A percentile compares a stretch with the other conserved stretches of the same genome.
These are phyloP conservation scores for Antedon mediterranea DNA, from an alignment of 53 echinoderm and acorn worm genomes.

Conservation along the genomic window DNA sequence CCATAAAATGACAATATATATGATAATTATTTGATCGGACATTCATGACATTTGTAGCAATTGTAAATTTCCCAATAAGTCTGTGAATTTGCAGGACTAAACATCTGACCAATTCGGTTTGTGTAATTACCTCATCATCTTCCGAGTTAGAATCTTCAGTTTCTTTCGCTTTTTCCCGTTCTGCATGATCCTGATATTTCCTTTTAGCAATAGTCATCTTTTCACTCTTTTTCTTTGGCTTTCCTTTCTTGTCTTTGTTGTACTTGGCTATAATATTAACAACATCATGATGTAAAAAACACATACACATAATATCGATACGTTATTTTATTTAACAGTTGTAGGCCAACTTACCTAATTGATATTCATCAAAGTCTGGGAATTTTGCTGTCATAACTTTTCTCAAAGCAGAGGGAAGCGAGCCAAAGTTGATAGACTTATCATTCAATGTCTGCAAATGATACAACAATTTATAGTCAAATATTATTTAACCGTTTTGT, in stretches of 20 bases:
- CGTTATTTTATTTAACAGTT: too few relatives aligned
- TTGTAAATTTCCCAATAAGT: too few relatives aligned
- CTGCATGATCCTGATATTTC: slow-evolving; percentile 17
- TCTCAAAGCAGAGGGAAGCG: slow-evolving; percentile 58
- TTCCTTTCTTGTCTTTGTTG: slow-evolving; percentile 59
- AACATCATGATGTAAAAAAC: too few relatives aligned
- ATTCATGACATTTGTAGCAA: too few relatives aligned
- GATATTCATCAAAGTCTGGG: slow-evolving; percentile 91
- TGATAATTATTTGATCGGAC: too few relatives aligned
- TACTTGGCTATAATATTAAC: slow-evolving; percentile 47
- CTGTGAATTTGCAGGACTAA: too few relatives aligned
- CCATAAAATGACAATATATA: too few relatives aligned
- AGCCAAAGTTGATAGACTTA: slow-evolving; percentile 70
- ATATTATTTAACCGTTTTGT: too few relatives aligned
- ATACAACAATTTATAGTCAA: neutral
- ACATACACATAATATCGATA: too few relatives aligned
- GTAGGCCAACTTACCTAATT: slow-evolving; percentile 68
- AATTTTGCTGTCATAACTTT: slow-evolving; percentile 89
- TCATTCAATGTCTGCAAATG: slow-evolving; percentile 84
- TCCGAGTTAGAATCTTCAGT: neutral
- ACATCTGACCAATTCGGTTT: too few relatives aligned
- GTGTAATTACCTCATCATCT: slow-evolving; percentile 1
- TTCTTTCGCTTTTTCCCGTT: slow-evolving; percentile 10
- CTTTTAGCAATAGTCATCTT: too few relatives aligned
- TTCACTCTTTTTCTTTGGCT: slow-evolving; percentile 16